Base-by-base conservation (phyloP, 2,113 vertebrate species). In the Trichomycterus rosablanca region DNA sequence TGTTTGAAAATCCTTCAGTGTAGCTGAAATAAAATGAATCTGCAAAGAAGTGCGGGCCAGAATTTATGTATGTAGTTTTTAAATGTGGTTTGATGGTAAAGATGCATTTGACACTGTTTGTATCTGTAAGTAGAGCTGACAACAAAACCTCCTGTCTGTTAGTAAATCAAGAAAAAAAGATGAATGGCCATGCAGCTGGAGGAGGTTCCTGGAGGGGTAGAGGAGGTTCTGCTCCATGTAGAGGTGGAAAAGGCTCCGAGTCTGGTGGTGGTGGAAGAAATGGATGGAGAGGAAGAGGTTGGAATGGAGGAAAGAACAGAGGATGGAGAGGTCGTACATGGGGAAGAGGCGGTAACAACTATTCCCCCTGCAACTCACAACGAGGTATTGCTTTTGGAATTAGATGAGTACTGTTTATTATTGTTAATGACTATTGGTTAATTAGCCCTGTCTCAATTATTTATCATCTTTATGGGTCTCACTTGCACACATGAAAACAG, bases 181-280 rank as follows among this genome's bases (percentile, higher is more conserved):
- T 89, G 85, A 88, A 72, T 66, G 66, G 67, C 64, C 70, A 66
- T 14, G 70, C 55, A 23, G 37, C 71, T 19, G 76, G 80, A 11
- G 75, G 81, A 64, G 87, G 83, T 0, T 70, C 73, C 1, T 62
- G 76, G 74, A 82, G 74, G 14, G 86, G 79, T 6, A 70, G 88
- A 26, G 72, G 83, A 64, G 79, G 78, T 57, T 76, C 70, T n/a
- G 74, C 73, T 22, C 68, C 59, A 8, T 56, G 74, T 10, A 66
- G 70, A 35, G 58, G 70, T 28, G 56, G 75, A 4, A 79, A 83
- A 11, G 76, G 84, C 3, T 9, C 3, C 18, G 23, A 32, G 6
- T 16, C 60, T 30, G 59, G 37, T 6, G 81, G 81, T 59, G 66
- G 81, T 1, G 67, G 80, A 30, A 19, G 63, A 14, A 48, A 61